A percentile compares a stretch with the other conserved stretches of the same genome.
phyloP scores from a whole-genome alignment of 2,113 vertebrate species.

The Phrynosoma blainvillii region DNA sequence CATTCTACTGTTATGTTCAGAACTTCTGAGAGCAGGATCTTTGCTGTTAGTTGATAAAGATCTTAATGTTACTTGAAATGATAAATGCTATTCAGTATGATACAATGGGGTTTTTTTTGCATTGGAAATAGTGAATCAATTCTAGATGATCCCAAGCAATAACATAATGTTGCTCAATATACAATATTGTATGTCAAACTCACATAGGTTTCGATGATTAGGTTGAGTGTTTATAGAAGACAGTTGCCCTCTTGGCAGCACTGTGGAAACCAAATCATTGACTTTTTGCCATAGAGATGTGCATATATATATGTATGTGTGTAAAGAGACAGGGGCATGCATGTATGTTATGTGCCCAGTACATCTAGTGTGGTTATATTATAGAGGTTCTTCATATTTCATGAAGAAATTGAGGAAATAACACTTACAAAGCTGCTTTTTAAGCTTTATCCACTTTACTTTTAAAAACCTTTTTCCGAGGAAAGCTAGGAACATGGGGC shows the following conservation, averaged over 20 bases:
- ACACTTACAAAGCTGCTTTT: conserved; percentile 15
- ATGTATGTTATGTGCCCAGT: background rate
- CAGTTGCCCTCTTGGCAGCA: conserved; percentile 55
- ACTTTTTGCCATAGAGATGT: conserved; percentile 48
- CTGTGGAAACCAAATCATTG: conserved; percentile 55
- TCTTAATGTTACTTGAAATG: conserved; percentile 68
- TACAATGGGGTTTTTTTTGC: conserved; percentile 38
- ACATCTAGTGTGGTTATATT: conserved; percentile 33
- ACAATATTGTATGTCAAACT: conserved; percentile 49
- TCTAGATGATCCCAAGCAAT: conserved; percentile 75
- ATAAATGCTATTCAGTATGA: conserved; percentile 33
- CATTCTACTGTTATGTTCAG: conserved; percentile 72
- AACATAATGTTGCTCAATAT: conserved; percentile 65
- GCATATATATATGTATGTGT: conserved; percentile 23
- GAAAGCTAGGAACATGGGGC: background rate
- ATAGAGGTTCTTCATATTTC: conserved; percentile 56
- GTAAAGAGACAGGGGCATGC: conserved; percentile 3
- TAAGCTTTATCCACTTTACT: background rate
- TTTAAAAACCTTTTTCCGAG: background rate
- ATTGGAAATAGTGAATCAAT: conserved; percentile 47
- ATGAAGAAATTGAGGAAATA: conserved; percentile 46
- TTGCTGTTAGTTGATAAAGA: conserved; percentile 68
- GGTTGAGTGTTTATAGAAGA: conserved; percentile 30
- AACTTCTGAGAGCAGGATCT: conserved; percentile 70
- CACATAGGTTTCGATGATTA: conserved; percentile 52